A percentile compares a stretch with the other conserved stretches of the same genome.
Conservation (phyloP, 2,113 vertebrate genomes). For the Porphyrio hochstetteri region DNA sequence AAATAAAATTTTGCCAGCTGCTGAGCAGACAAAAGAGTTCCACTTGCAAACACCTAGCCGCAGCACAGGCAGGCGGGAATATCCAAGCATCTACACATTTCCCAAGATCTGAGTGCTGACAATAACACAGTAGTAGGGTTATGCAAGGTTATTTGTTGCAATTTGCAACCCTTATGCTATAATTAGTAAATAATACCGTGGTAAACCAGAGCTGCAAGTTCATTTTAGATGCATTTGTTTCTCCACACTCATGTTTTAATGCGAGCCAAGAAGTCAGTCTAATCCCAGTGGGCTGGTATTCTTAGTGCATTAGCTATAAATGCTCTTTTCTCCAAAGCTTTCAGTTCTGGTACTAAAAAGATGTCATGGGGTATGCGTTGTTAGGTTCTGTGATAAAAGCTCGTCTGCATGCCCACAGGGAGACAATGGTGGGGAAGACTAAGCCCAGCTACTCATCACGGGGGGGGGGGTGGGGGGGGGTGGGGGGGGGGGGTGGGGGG, state of each 20-base stretch:
- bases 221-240: background rate
- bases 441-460: background rate
- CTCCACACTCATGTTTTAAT: background rate
- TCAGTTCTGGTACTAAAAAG: background rate
- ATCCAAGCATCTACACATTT: background rate
- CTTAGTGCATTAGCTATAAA: background rate
- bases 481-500: no score
- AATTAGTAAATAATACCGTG: background rate
- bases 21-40: slow-evolving; percentile 19
- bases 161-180: background rate
- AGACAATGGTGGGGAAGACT: background rate
- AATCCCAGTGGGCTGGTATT: background rate
- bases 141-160: slow-evolving; percentile 4
- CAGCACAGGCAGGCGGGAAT: background rate
- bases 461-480: no score
- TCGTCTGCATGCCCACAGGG: background rate
- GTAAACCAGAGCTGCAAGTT: background rate
- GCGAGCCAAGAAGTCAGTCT: background rate
- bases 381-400: background rate
- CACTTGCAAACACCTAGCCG: background rate
- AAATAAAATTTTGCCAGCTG: slow-evolving; percentile 40
- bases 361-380: background rate
- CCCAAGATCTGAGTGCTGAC: background rate
- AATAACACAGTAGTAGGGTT: background rate
- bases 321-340: background rate